These are phyloP conservation scores for Mycetomoellerius zeteki DNA, from an alignment of 1,140 invertebrate species.

Conservation along the genomic window DNA sequence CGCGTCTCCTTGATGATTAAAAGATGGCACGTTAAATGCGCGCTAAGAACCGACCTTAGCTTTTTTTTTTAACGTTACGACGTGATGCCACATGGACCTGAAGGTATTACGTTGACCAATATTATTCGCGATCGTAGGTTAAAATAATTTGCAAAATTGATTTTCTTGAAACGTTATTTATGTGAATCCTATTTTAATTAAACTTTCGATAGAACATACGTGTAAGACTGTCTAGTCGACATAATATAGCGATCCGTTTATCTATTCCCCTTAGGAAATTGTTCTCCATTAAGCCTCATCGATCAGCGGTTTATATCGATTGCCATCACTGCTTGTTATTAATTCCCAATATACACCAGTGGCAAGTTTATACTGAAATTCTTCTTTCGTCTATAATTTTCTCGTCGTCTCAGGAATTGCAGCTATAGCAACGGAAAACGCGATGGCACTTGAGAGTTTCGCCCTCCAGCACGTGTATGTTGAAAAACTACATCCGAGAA, in stretches of 20 bases:
- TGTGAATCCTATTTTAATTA: background rate
- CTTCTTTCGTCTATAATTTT: background rate
- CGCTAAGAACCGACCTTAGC: background rate
- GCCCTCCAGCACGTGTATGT: background rate
- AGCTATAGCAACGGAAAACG: background rate
- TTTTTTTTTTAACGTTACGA: constrained; percentile 20
- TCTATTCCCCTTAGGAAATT: constrained; percentile 19
- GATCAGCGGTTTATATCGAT: constrained; percentile 29
- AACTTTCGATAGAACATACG: background rate
- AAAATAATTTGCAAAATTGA: constrained; percentile 35
- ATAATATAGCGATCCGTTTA: constrained; percentile 19
- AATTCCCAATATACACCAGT: constrained; percentile 8
- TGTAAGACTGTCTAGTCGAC: background rate
- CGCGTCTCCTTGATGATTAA: constrained; percentile 28
- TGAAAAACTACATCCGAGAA: background rate
- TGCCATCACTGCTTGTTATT: constrained; percentile 20
- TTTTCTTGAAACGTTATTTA: background rate
- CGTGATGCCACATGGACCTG: background rate
- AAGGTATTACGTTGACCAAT: constrained; percentile 1
- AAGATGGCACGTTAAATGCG: constrained; percentile 38
- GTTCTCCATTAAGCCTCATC: constrained; percentile 24
- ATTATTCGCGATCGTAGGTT: constrained; percentile 32
- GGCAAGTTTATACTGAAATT: background rate
- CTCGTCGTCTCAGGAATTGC: constrained; percentile 3
- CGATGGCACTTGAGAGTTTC: constrained; percentile 37